phyloP scores from a whole-genome alignment of 2,113 vertebrate genomes.

The Strix uralensis region DNA sequence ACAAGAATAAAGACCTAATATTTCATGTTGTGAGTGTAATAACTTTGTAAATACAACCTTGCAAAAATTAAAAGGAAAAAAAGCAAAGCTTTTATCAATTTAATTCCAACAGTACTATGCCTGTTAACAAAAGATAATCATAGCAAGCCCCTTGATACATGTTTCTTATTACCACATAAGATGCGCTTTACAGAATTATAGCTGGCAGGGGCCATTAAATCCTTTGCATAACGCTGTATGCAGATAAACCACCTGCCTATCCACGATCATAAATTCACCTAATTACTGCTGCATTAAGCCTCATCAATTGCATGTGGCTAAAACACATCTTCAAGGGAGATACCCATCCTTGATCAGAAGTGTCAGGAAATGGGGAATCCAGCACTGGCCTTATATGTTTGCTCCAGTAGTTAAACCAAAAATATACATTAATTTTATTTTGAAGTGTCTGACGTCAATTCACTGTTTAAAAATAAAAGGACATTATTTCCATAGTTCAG shows the following conservation, averaged over 20 bases:
- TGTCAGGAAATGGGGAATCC: neutral
- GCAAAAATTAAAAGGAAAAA: neutral
- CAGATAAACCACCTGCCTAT: neutral
- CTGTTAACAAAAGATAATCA: neutral
- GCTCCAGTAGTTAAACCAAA: neutral
- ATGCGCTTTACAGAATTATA: neutral
- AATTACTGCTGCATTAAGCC: neutral
- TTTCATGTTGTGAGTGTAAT: neutral
- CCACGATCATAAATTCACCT: conserved; percentile 15
- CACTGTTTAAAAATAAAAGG: neutral
- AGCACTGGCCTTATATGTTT: neutral
- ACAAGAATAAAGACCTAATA: neutral
- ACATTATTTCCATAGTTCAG: neutral
- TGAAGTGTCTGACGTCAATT: neutral
- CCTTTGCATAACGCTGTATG: neutral
- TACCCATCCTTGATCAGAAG: neutral
- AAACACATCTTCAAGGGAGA: neutral
- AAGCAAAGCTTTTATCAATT: neutral
- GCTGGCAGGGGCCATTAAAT: conserved; percentile 29
- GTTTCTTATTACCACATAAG: neutral
- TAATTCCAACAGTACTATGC: neutral
- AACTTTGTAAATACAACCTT: neutral
- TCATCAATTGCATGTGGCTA: neutral
- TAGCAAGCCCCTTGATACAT: neutral
- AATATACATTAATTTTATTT: neutral